Conservation (phyloP, 2,797 vertebrate genomes). For the Erithacus rubecula region DNA sequence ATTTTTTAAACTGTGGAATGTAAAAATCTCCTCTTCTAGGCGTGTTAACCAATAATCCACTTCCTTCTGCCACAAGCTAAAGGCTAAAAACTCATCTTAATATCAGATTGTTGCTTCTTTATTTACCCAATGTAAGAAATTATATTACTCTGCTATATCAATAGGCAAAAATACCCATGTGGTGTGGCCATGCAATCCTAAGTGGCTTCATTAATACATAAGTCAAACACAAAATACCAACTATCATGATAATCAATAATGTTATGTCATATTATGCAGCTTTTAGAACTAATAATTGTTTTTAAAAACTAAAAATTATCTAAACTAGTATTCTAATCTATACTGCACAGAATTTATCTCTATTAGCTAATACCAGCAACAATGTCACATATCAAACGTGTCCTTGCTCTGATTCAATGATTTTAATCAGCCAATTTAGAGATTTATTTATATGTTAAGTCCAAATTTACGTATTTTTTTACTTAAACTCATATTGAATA, state of each 20-base stretch:
- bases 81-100: background rate
- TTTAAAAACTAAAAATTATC: background rate
- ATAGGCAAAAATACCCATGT: background rate
- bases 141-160: background rate
- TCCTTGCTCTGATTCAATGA: background rate
- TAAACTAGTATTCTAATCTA: background rate
- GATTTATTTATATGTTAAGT: background rate
- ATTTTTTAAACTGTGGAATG: background rate
- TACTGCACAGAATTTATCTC: background rate
- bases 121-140: background rate
- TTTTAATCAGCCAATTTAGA: background rate
- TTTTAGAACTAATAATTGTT: background rate
- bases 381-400: background rate
- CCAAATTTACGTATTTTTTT: background rate
- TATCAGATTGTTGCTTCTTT: background rate
- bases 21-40: background rate
- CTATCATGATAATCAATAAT: background rate
- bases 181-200: background rate
- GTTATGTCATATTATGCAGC: background rate
- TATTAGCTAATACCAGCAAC: background rate
- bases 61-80: background rate
- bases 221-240: fast-evolving
- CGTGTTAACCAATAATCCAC: background rate
- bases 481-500: background rate
- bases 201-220: background rate